These are phyloP conservation scores for Agelas oroides DNA, from an alignment of 37 sponge, comb jelly and placozoan genomes.

Conservation along the genomic window DNA sequence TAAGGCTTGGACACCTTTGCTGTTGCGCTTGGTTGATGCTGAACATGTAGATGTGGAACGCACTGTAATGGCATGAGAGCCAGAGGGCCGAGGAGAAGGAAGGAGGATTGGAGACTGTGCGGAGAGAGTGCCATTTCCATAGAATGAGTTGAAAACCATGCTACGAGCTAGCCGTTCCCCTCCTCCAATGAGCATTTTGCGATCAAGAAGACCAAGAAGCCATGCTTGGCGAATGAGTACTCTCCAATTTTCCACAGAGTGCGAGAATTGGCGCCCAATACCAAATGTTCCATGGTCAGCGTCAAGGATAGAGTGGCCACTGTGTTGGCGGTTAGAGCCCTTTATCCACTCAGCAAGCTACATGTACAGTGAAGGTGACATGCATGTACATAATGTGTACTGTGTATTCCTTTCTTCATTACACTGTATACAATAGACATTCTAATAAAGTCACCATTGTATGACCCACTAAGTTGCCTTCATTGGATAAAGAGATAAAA, in stretches of 20 bases:
- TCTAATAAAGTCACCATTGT: too few species aligned
- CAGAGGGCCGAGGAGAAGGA: neutral
- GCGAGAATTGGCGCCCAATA: neutral
- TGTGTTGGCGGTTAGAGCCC: too few species aligned
- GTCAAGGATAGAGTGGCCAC: too few species aligned
- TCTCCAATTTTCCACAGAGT: slow-evolving; percentile 6
- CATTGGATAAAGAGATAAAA: too few species aligned
- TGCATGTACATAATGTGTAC: too few species aligned
- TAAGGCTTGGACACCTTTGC: slow-evolving; percentile 26
- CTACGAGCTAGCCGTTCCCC: neutral
- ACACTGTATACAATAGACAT: too few species aligned
- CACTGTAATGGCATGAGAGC: too few species aligned
- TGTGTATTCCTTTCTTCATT: too few species aligned
- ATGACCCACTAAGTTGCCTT: too few species aligned
- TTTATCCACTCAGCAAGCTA: too few species aligned
- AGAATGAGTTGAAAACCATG: slow-evolving; percentile 28
- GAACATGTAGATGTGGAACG: neutral
- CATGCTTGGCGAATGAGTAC: slow-evolving; percentile 41
- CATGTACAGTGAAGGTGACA: too few species aligned
- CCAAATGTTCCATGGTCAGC: too few species aligned
- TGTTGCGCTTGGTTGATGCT: neutral
- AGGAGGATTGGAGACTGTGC: neutral
- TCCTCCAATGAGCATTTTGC: slow-evolving; percentile 17
- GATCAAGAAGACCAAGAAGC: slow-evolving; percentile 20
- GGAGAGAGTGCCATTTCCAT: neutral